These are phyloP conservation scores for Drosophila simulans DNA, from an alignment of 1,140 invertebrate genomes.

Conservation along the genomic window DNA sequence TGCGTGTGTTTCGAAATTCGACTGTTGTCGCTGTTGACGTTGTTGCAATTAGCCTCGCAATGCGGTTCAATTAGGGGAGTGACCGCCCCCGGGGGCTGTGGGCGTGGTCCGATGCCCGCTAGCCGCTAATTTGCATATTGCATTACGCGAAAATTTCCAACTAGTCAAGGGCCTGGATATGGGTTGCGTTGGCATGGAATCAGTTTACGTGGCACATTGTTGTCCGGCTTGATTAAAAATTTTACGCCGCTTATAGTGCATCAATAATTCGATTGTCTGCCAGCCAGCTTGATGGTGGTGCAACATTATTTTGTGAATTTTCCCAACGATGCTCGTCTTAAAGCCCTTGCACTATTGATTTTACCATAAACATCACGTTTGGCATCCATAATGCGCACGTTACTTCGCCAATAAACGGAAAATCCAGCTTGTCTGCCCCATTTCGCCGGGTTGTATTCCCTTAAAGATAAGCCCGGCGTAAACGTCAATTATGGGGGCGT, in stretches of 20 bases:
- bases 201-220: slow-evolving; percentile 7
- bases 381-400: slow-evolving; percentile 23
- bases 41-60: slow-evolving; percentile 45
- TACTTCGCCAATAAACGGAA: slow-evolving; percentile 56
- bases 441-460: slow-evolving; percentile 20
- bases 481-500: slow-evolving; percentile 70
- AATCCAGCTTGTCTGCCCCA: slow-evolving; percentile 43
- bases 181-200: slow-evolving; percentile 12
- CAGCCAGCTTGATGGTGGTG: background rate
- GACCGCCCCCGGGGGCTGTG: slow-evolving; percentile 14
- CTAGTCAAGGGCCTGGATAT: slow-evolving; percentile 22
- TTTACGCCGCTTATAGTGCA: slow-evolving; percentile 20
- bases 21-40: slow-evolving; percentile 28
- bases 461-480: slow-evolving; percentile 59
- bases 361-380: slow-evolving; percentile 29
- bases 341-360: slow-evolving; percentile 27
- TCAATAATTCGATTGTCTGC: slow-evolving; percentile 29
- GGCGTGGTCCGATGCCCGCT: slow-evolving; percentile 8
- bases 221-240: slow-evolving; percentile 47
- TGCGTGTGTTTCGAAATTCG: slow-evolving; percentile 26
- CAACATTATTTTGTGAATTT: slow-evolving; percentile 15
- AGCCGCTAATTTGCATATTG: slow-evolving; percentile 61
- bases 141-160: slow-evolving; percentile 44
- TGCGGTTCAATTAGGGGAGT: slow-evolving; percentile 53
- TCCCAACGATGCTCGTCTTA: background rate